These are phyloP conservation scores for Sakesphorus luctuosus DNA, from an alignment of 2,113 vertebrate species.

Conservation along the genomic window DNA sequence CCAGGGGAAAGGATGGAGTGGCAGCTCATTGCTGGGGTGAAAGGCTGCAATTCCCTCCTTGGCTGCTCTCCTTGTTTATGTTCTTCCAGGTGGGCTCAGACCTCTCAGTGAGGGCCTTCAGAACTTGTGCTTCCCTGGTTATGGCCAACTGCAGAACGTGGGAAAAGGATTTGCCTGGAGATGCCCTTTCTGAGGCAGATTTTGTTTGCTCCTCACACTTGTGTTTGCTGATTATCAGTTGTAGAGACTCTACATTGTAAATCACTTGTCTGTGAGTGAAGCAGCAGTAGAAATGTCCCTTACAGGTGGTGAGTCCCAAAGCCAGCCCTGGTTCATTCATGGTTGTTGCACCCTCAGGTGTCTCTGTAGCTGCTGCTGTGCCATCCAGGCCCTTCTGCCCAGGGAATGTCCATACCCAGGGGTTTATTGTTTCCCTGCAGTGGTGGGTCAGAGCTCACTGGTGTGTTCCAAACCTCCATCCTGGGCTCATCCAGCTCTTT, in stretches of 20 bases:
- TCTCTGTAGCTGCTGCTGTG: rapidly evolving
- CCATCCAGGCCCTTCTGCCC: rapidly evolving
- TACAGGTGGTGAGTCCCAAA: no score
- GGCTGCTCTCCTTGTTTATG: background rate
- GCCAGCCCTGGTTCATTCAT: no score
- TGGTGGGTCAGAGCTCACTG: background rate
- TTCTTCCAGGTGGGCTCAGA: background rate
- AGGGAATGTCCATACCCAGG: rapidly evolving
- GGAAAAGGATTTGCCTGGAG: background rate
- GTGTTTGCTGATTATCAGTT: background rate
- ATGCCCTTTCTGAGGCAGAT: background rate
- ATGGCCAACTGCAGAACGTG: background rate
- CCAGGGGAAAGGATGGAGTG: background rate
- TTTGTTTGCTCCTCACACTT: background rate
- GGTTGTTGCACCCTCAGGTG: background rate
- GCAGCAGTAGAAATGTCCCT: background rate
- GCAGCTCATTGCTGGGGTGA: background rate
- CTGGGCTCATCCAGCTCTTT: background rate
- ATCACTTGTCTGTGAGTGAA: rapidly evolving
- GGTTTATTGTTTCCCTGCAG: rapidly evolving
- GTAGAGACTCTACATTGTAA: background rate
- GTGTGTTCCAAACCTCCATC: background rate
- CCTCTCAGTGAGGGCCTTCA: background rate
- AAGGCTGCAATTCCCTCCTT: background rate
- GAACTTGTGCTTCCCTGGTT: background rate